These are phyloP conservation scores for Iselma pallidipennis DNA, from an alignment of 2,888 invertebrate species.

Conservation along the genomic window DNA sequence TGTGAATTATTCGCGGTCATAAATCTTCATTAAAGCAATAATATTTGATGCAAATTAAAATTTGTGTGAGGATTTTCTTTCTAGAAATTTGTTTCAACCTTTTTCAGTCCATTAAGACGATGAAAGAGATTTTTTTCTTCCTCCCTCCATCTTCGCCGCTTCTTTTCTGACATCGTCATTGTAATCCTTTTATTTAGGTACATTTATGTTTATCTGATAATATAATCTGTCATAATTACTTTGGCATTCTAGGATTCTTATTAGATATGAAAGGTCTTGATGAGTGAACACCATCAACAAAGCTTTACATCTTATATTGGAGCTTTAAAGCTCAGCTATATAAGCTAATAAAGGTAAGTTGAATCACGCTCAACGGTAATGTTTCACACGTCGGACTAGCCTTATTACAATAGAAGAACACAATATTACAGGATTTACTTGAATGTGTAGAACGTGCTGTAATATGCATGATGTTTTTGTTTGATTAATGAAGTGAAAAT, in stretches of 20 bases:
- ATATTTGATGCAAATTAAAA: constrained; percentile 21
- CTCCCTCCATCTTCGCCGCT: neutral
- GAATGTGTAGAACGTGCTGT: constrained; percentile 22
- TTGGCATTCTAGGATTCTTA: constrained; percentile 5
- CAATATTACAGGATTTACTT: constrained; percentile 23
- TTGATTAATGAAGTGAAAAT: constrained; percentile 22
- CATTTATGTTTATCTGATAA: neutral
- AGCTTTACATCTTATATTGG: neutral
- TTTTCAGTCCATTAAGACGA: constrained; percentile 16
- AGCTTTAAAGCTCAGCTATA: neutral
- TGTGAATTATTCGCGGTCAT: constrained; percentile 8
- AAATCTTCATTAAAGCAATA: constrained; percentile 21
- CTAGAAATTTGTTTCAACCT: constrained; percentile 13
- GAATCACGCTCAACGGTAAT: constrained; percentile 18
- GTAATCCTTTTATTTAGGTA: neutral
- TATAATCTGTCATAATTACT: constrained; percentile 24
- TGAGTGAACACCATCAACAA: neutral
- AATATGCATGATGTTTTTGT: constrained; percentile 13
- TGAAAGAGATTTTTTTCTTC: constrained; percentile 7
- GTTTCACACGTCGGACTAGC: constrained; percentile 28
- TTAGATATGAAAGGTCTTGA: neutral
- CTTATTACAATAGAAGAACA: constrained; percentile 22
- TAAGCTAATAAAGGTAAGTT: neutral
- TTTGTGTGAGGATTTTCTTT: constrained; percentile 13
- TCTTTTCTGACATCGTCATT: neutral